Base-by-base conservation (phyloP, 2,797 vertebrate species). In the Aulostomus chinensis region DNA sequence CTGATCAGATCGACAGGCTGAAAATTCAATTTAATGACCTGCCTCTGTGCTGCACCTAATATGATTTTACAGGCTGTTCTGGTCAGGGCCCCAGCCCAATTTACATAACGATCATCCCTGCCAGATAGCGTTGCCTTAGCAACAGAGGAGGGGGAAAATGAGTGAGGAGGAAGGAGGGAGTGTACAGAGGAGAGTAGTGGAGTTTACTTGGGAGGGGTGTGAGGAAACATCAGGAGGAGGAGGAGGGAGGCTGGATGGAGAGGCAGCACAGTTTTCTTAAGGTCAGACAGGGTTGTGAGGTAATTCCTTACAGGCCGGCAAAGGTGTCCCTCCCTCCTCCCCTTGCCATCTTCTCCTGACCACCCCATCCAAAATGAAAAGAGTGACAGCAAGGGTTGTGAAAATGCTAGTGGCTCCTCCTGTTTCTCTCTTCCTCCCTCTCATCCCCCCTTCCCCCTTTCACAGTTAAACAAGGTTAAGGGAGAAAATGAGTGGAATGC, bases 11-110 rank as follows among this genome's bases (percentile, higher is more conserved):
- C 83, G 90, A 90, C 86, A 91, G 88, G 86, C 90, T 63, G 89
- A 92, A 91, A 91, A 91, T 90, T 90, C 87, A 89, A 91, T 93
- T 89, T 92, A 93, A 93, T 91, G 89, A 93, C 90, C 91, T 88
- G 87, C 87, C 85, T 92, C 83, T 88, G 89, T 86, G 85, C 87
- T 86, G 83, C 81, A 85, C 86, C 84, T 91, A 91, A 91, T 93
- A 87, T 90, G 91, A 93, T 93, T 94, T 92, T 90, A 91, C 90
- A 90, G 93, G 90, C 92, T 86, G 86, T 88, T 82, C 89, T 90
- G 92, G 93, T 90, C 92, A 90, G 75, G 78, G 78, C 89, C 70
- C 67, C 40, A 83, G 85, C 68, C 86, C 90, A 91, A 92, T 94
- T 94, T 95, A 90, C 92, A 92, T 94, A 94, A 93, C 84, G 83